Evolutionary conservation across 35 echinoderm and acorn worm genomes (phyloP).

Genomic region (Chiridota heheva): DNA sequence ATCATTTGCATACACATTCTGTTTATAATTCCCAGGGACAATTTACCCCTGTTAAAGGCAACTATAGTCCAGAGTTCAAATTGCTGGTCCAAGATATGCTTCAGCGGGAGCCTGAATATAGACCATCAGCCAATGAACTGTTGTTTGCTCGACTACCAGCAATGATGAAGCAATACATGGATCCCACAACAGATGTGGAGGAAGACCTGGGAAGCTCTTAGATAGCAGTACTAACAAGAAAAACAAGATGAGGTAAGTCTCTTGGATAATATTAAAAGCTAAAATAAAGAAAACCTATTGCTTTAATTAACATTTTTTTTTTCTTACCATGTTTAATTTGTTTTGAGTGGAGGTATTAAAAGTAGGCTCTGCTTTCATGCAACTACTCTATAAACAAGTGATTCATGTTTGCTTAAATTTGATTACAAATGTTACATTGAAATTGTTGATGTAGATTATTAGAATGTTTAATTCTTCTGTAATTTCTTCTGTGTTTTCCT

Average conservation of each 20-base stretch:
- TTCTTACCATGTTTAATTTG: neutral
- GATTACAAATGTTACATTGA: too few species aligned
- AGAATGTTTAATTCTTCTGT: too few species aligned
- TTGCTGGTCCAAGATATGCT: conserved; percentile 93
- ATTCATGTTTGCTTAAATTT: too few species aligned
- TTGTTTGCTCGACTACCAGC: conserved; percentile 71
- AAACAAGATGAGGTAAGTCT: conserved; percentile 70
- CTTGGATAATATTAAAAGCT: neutral
- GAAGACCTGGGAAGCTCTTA: conserved; percentile 71
- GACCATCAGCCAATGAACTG: conserved; percentile 92
- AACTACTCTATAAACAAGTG: too few species aligned
- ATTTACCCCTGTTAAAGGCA: conserved; percentile 96
- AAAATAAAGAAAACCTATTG: neutral
- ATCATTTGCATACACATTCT: too few species aligned
- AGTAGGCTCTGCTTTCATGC: too few species aligned
- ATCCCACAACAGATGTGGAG: conserved; percentile 81
- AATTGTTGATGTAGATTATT: too few species aligned
- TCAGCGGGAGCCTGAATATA: conserved; percentile 94
- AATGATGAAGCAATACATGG: conserved; percentile 74
- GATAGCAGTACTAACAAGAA: conserved; percentile 59
- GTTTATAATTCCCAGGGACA: too few species aligned
- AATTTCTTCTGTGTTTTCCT: too few species aligned
- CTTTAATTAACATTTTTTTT: neutral
- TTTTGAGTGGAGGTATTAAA: too few species aligned
- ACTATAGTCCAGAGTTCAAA: conserved; percentile 90